Base-by-base conservation (phyloP, 2,888 invertebrate genomes). In the Pterostichus niger region DNA sequence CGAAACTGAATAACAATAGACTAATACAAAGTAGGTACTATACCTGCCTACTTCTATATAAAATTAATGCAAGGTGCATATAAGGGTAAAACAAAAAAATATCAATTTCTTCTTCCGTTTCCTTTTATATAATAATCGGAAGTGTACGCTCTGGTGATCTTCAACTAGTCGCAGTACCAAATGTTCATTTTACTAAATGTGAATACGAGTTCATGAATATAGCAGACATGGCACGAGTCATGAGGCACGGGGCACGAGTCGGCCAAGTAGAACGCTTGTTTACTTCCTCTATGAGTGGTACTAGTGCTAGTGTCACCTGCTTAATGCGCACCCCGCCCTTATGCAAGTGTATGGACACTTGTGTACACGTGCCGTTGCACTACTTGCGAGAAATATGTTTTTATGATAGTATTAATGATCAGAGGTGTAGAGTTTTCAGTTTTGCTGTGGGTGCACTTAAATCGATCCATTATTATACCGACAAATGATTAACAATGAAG, bases 231-330 rank as follows among this genome's bases (percentile, higher is more conserved):
- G 49, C 49, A 49, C 49, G 40, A 40, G 40, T 40, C 40, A 40
- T 40, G 40, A 40, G 40, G 49, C 49, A n/a, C 13, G 17, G 31
- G 75, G 75, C 75, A 75, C 75, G 75, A n/a, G 75, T 75, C 75
- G 52, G 46, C 75, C 75, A 75, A 75, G 75, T 75, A 75, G 75
- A 75, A 75, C 68, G 68, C 31, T 4, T 49, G 49, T 11, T 49
- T 49, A 49, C 49, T 49, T 49, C 49, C 49, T 49, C 49, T 49
- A 49, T 40, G 40, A 40, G 40, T 40, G 40, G 7, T 40, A 40
- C 6, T 24, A 24, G 24, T 24, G 24, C 40, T 9, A 40, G 40
- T 4, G 49, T 11, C 49, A 49, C 49, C 49, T 49, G 49, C 49
- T n/a, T n/a, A 49, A n/a, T 13, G n/a, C n/a, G 6, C 49, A 11